A percentile compares a stretch with the other conserved stretches of the same genome.
Conservation (phyloP, 2,888 invertebrate genomes). For the Hoplodrina ambigua region DNA sequence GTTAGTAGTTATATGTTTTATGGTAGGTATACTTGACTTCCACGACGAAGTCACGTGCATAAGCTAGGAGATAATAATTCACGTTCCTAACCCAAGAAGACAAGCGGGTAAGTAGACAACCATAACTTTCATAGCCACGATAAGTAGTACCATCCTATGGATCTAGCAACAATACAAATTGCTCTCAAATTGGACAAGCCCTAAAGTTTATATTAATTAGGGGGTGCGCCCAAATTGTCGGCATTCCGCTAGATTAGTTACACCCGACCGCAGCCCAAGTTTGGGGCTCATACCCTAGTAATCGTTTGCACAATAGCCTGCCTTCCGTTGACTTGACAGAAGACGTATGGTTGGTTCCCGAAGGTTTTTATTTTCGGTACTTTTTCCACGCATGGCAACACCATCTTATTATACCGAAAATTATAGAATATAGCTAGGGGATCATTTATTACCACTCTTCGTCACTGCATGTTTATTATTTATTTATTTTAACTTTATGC, state of each 20-base stretch:
- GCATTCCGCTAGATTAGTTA: slow-evolving; percentile 65
- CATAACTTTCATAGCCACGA: not conserved
- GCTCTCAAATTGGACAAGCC: slow-evolving; percentile 48
- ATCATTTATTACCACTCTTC: no score
- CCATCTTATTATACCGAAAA: not conserved
- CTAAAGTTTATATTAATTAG: slow-evolving; percentile 64
- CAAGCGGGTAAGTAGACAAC: not conserved
- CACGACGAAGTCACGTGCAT: no score
- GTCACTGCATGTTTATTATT: no score
- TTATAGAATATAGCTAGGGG: not conserved
- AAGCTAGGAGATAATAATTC: not conserved
- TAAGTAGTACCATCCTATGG: not conserved
- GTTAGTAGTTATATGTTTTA: no score
- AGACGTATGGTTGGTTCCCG: slow-evolving; percentile 2
- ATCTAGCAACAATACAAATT: slow-evolving; percentile 46
- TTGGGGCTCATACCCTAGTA: slow-evolving; percentile 49
- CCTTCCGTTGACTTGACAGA: slow-evolving; percentile 36
- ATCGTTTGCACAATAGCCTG: slow-evolving; percentile 46
- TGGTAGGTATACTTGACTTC: no score
- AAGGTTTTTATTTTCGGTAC: not conserved
- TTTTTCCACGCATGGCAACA: not conserved
- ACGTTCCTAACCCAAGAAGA: not conserved
- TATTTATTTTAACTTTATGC: no score
- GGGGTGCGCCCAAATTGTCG: slow-evolving; percentile 56
- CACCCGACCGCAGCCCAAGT: slow-evolving; percentile 55